Percentiles rank a stretch among this genome's conserved stretches.
These are phyloP conservation scores for Sthenelais limicola DNA, from an alignment of 2,888 invertebrate genomes.

Conservation along the genomic window DNA sequence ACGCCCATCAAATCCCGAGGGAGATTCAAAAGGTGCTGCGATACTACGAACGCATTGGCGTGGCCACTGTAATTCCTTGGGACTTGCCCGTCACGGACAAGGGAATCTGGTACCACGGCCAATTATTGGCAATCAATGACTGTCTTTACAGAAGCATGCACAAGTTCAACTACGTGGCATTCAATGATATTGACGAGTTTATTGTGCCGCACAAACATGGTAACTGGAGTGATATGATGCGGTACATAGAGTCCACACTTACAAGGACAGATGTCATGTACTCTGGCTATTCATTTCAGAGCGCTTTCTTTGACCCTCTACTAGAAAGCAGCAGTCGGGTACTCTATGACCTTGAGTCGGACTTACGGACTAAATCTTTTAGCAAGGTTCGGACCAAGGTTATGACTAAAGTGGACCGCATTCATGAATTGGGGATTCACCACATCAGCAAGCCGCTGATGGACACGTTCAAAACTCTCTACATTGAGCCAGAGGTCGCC, in stretches of 20 bases:
- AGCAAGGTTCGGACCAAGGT: constrained; percentile 69
- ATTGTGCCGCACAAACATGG: constrained; percentile 59
- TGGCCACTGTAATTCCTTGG: constrained; percentile 62
- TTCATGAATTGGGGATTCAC: constrained; percentile 73
- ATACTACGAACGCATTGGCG: constrained; percentile 56
- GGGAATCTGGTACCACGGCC: constrained; percentile 69
- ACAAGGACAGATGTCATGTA: constrained; percentile 20
- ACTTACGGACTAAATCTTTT: constrained; percentile 55
- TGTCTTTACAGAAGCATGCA: constrained; percentile 68
- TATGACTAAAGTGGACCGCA: constrained; percentile 66
- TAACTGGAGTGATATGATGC: constrained; percentile 51
- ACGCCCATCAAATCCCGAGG: constrained; percentile 58
- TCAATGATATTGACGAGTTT: constrained; percentile 70
- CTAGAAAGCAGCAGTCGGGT: constrained; percentile 46
- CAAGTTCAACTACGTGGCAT: constrained; percentile 60
- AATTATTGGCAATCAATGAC: constrained; percentile 68
- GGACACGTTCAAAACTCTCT: constrained; percentile 57
- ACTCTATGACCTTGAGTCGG: constrained; percentile 55
- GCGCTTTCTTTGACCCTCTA: constrained; percentile 66
- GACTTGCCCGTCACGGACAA: constrained; percentile 55
- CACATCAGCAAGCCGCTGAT: constrained; percentile 71
- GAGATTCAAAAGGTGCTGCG: constrained; percentile 57
- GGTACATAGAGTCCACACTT: constrained; percentile 26
- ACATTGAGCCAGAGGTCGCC: constrained; percentile 57
- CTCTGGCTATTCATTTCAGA: constrained; percentile 63